Conservation (phyloP, 2,113 vertebrate genomes). For the Pardalotus punctatus region DNA sequence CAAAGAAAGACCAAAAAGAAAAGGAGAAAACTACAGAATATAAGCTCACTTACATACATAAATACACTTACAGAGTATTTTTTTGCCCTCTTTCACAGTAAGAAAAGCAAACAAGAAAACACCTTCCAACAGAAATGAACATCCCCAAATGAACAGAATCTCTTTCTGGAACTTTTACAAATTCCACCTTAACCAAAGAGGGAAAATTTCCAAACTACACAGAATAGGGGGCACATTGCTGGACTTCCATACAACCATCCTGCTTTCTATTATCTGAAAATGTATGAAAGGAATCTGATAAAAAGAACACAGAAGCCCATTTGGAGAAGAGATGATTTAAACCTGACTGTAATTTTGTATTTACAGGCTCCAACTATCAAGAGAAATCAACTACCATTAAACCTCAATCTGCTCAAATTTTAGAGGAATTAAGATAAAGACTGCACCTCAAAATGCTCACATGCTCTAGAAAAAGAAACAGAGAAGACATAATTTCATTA, state of each 20-base stretch:
- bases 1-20: background rate
- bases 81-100: background rate
- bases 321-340: background rate
- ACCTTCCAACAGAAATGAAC: background rate
- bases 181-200: background rate
- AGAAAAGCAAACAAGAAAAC: background rate
- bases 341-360: background rate
- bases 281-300: background rate
- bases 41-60: background rate
- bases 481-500: background rate
- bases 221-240: background rate
- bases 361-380: background rate
- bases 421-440: background rate
- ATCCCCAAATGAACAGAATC: rapidly evolving
- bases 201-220: background rate
- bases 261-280: background rate
- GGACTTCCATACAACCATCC: background rate
- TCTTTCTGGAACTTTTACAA: background rate
- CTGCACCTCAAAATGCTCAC: background rate
- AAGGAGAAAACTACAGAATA: background rate
- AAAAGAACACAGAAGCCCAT: background rate
- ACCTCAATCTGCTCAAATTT: background rate
- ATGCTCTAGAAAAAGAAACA: background rate
- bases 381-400: background rate
- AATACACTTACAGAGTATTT: background rate